phyloP scores from a whole-genome alignment of 2,888 invertebrate species.

The Caenorhabditis afra region DNA sequence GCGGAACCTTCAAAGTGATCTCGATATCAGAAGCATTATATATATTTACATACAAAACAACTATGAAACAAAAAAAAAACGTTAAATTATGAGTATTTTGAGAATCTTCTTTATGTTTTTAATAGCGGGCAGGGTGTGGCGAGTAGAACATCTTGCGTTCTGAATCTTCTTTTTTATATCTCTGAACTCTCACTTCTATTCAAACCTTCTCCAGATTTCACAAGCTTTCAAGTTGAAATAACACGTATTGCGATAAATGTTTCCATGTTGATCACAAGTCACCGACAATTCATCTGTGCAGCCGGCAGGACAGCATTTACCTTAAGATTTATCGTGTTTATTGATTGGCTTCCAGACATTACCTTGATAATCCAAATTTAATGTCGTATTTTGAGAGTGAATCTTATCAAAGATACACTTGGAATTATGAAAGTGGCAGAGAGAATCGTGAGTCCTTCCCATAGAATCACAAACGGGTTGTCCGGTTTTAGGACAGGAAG shows the following conservation, averaged over 20 bases:
- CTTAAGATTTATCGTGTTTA: slow-evolving; percentile 24
- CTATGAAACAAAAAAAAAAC: slow-evolving; percentile 38
- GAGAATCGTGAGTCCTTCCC: slow-evolving; percentile 69
- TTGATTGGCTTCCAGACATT: background rate
- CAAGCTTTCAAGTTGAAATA: slow-evolving; percentile 65
- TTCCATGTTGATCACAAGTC: slow-evolving; percentile 71
- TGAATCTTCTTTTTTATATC: background rate
- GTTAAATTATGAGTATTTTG: slow-evolving; percentile 37
- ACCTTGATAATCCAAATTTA: slow-evolving; percentile 69
- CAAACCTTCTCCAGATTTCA: slow-evolving; percentile 61
- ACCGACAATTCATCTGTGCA: slow-evolving; percentile 64
- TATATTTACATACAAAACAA: slow-evolving; percentile 54
- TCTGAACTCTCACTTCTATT: background rate
- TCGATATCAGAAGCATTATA: background rate
- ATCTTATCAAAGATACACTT: slow-evolving; percentile 76
- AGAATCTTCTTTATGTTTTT: slow-evolving; percentile 42
- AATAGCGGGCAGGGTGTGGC: slow-evolving; percentile 58
- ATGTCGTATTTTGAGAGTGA: slow-evolving; percentile 59
- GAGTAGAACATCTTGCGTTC: slow-evolving; percentile 57
- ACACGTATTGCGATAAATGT: slow-evolving; percentile 67
- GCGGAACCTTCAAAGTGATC: background rate
- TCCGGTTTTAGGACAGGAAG: slow-evolving; percentile 66
- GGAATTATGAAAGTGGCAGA: slow-evolving; percentile 75
- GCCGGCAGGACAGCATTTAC: slow-evolving; percentile 66
- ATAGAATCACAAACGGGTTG: slow-evolving; percentile 72